Evolutionary conservation across 2,113 vertebrate species (phyloP), one percentile per base, ranked within the genome.

Genomic region (Sula dactylatra): DNA sequence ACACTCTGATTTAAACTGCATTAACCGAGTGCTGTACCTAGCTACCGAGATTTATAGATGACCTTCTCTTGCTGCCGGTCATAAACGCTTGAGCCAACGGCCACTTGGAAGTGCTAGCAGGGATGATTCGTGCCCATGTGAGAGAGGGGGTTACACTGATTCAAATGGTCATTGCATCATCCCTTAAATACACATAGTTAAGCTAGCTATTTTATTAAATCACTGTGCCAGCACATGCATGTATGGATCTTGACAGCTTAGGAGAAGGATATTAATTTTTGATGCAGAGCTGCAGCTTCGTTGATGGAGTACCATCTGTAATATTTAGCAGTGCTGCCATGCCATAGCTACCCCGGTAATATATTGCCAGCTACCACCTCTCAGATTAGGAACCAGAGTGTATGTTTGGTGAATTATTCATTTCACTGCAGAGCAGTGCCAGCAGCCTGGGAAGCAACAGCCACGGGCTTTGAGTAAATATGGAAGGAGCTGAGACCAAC

Each of bases 351-450:
- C 18, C 16, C 49, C 82, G 31, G 66, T 36, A 58, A 69, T 5
- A 0, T 7, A 11, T 25, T 12, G 0, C 31, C 82, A 77, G 72
- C 45, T 61, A 36, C 44, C 70, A 62, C 84, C 77, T 85, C 85
- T 87, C 78, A 90, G 80, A 36, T 49, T 56, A 77, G 77, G 72
- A 94, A 49, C 65, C 9, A 2, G 49, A 56, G 61, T 93, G 40
- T 13, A 38, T 9, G 45, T 47, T 31, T 4, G 10, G 55, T 90
- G 90, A 96, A 91, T 94, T 94, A 95, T 92, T 97, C 44, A 84
- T 93, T 44, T 76, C 40, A 38, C 36, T n/a, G 54, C 74, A 86
- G 92, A 94, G 86, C 55, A 22, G 61, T 34, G 78, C 71, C 59
- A 83, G n/a, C 38, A 76, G 73, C 91, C 54, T 82, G 77, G 27